Percentiles rank a stretch among this genome's conserved stretches.
phyloP scores from a whole-genome alignment of 1,140 invertebrate species.

The Melanaphis sacchari region DNA sequence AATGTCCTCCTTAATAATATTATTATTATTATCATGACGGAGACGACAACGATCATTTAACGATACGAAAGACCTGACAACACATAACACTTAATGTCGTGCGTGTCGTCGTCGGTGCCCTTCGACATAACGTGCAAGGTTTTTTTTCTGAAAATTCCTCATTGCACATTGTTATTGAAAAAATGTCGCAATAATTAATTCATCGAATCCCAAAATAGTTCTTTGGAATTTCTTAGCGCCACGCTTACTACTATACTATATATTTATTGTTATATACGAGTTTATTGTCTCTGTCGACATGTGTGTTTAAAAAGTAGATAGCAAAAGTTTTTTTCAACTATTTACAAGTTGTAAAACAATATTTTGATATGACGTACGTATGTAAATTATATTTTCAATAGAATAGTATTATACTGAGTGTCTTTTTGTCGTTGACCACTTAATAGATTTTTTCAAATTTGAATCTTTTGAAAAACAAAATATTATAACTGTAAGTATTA shows the following conservation, averaged over 20 bases:
- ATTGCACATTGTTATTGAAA: not conserved
- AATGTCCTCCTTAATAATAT: not conserved
- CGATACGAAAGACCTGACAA: not conserved
- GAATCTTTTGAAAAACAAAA: too few relatives aligned
- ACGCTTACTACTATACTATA: not conserved
- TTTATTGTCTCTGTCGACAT: not conserved
- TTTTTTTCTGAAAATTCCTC: not conserved
- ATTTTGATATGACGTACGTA: not conserved
- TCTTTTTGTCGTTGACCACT: too few relatives aligned
- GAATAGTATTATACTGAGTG: too few relatives aligned
- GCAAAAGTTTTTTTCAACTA: not conserved
- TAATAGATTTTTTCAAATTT: too few relatives aligned
- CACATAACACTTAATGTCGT: not conserved
- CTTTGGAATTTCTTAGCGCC: not conserved
- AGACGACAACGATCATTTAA: not conserved
- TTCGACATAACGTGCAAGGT: too few relatives aligned
- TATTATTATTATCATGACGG: not conserved
- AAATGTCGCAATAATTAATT: conserved; percentile 5
- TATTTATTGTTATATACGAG: not conserved
- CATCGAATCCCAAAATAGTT: not conserved
- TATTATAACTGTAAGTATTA: too few relatives aligned
- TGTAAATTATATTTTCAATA: not conserved
- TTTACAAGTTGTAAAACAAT: not conserved
- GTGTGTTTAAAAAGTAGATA: not conserved
- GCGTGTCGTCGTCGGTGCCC: not conserved